Evolutionary conservation across 1,140 invertebrate species (phyloP).

Genomic region (Eriocheir sinensis): DNA sequence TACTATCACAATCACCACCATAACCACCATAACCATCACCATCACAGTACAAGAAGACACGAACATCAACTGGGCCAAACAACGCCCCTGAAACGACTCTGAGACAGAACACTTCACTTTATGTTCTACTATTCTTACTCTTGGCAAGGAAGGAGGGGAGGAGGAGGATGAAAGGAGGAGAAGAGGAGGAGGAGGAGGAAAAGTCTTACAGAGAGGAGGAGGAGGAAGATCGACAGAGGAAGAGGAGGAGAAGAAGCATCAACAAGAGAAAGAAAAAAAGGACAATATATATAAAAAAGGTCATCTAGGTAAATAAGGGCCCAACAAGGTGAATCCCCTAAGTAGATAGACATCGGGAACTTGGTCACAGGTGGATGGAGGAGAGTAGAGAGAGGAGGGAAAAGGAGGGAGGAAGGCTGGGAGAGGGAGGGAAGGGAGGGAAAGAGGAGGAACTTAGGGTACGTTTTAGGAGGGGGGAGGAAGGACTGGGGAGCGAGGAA

Average conservation of each 20-base stretch:
- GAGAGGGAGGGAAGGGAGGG: not conserved
- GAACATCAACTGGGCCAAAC: not conserved
- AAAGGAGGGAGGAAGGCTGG: not conserved
- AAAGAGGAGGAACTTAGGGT: not conserved
- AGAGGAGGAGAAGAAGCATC: not conserved
- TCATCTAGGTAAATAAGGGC: slow-evolving; percentile 4
- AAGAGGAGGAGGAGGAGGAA: not conserved
- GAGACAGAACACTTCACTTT: no score
- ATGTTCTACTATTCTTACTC: no score
- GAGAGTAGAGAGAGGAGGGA: not conserved
- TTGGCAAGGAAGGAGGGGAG: no score
- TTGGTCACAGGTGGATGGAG: slow-evolving; percentile 3
- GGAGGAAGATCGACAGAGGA: no score
- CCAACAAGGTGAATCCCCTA: not conserved
- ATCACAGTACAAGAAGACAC: not conserved
- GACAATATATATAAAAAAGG: no score
- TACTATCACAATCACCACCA: not conserved
- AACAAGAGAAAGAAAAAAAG: not conserved
- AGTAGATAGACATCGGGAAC: not conserved
- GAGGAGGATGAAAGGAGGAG: no score
- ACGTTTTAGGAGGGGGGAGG: not conserved
- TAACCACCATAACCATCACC: not conserved
- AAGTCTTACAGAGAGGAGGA: no score
- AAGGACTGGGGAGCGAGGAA: not conserved
- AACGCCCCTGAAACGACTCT: not conserved